Conservation (phyloP, 2,113 vertebrate species). For the Jacana jacana region DNA sequence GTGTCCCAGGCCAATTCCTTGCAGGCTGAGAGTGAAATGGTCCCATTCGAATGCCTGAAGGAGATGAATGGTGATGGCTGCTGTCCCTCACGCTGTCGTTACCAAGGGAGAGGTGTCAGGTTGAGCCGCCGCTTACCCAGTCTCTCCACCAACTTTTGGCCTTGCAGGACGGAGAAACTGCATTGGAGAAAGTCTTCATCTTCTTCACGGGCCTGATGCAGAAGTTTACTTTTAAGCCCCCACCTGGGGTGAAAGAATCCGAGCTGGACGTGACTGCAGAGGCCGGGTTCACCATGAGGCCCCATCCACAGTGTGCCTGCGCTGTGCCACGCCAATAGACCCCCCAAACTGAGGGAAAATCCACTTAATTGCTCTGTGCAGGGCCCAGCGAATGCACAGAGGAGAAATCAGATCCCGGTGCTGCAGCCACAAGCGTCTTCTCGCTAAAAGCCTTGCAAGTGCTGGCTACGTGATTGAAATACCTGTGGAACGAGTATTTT, state of each 20-base stretch:
- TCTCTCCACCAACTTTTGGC: neutral
- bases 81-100: neutral
- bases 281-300: constrained; percentile 55
- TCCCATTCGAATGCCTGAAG: neutral
- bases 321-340: neutral
- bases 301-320: constrained; percentile 40
- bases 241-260: neutral
- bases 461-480: neutral
- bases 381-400: neutral
- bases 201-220: constrained; percentile 73
- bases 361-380: neutral
- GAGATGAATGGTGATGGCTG: neutral
- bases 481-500: neutral
- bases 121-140: neutral
- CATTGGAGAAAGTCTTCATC: constrained; percentile 68
- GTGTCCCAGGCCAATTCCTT: neutral
- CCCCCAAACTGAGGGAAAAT: neutral
- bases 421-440: neutral
- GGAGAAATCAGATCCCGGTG: neutral
- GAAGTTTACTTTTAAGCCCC: constrained; percentile 60
- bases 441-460: neutral
- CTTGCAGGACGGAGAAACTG: constrained; percentile 66
- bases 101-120: neutral
- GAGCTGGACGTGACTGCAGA: constrained; percentile 38
- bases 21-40: neutral